phyloP scores from a whole-genome alignment of 2,113 vertebrate genomes.

The Nicator chloris region DNA sequence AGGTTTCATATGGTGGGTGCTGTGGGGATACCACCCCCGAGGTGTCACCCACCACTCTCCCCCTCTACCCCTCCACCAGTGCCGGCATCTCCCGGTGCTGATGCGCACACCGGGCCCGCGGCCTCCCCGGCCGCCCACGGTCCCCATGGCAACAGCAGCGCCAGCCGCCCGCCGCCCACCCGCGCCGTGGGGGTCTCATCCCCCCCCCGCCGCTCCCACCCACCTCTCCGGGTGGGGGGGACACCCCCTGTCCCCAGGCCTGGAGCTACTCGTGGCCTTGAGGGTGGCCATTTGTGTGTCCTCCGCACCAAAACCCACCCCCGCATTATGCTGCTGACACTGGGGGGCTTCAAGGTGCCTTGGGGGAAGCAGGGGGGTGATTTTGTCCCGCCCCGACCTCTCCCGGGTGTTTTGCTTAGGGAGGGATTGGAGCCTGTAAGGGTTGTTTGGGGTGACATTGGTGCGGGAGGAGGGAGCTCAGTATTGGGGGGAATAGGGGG shows the following conservation, averaged over 20 bases:
- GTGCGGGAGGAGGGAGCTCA: not conserved
- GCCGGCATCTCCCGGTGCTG: not conserved
- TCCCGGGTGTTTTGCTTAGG: not conserved
- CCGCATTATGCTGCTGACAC: not conserved
- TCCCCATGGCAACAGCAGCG: constrained; percentile 19
- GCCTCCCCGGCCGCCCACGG: not conserved
- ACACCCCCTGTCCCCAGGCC: not conserved
- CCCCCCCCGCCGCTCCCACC: not conserved
- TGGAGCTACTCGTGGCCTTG: not conserved
- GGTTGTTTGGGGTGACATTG: not conserved
- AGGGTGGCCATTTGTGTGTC: not conserved
- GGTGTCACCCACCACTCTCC: not conserved
- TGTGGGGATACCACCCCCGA: not conserved
- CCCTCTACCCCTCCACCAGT: not conserved
- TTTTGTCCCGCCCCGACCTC: not conserved
- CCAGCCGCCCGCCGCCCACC: not conserved
- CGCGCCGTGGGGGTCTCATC: not conserved
- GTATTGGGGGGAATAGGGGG: not conserved
- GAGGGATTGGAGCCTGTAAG: not conserved
- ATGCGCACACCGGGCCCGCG: not conserved
- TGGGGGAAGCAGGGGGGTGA: not conserved
- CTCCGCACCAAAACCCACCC: not conserved
- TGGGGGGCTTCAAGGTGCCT: not conserved
- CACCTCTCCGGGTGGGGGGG: not conserved
- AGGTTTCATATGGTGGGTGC: not conserved